phyloP scores from a whole-genome alignment of 2,888 invertebrate genomes.

The Electrophaes corylata region DNA sequence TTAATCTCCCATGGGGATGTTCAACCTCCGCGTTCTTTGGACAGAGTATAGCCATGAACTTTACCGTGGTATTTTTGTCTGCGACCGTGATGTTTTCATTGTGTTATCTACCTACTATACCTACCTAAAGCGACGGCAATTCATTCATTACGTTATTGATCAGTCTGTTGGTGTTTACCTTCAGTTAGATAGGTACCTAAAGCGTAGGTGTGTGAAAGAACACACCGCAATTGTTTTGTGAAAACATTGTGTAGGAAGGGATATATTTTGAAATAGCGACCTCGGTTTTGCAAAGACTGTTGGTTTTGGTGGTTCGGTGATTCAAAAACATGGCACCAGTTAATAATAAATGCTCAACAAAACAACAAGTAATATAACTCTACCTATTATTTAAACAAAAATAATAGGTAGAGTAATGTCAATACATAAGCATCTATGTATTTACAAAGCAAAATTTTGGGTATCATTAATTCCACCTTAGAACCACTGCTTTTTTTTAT shows the following conservation, averaged over 20 bases:
- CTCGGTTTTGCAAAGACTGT: no score
- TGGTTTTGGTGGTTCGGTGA: no score
- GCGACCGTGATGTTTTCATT: constrained; percentile 1
- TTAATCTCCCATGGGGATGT: background rate
- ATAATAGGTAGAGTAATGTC: no score
- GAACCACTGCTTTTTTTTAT: no score
- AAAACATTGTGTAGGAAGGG: background rate
- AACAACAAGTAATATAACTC: no score
- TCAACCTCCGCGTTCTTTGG: background rate
- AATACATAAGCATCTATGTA: no score
- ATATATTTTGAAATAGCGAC: no score
- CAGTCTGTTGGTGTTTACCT: background rate
- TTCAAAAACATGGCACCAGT: no score
- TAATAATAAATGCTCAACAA: no score
- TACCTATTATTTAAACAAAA: no score
- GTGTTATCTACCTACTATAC: background rate
- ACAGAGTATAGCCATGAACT: constrained; percentile 18
- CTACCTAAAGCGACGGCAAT: background rate
- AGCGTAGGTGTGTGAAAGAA: background rate
- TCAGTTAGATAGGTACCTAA: background rate
- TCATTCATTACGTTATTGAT: background rate
- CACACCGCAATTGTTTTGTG: background rate
- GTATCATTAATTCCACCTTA: no score
- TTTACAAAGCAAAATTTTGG: no score
- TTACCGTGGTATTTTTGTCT: constrained; percentile 17